A percentile compares a stretch with the other conserved stretches of the same genome.
Conservation (phyloP, 2,113 vertebrate species). For the Bothrops jararaca region DNA sequence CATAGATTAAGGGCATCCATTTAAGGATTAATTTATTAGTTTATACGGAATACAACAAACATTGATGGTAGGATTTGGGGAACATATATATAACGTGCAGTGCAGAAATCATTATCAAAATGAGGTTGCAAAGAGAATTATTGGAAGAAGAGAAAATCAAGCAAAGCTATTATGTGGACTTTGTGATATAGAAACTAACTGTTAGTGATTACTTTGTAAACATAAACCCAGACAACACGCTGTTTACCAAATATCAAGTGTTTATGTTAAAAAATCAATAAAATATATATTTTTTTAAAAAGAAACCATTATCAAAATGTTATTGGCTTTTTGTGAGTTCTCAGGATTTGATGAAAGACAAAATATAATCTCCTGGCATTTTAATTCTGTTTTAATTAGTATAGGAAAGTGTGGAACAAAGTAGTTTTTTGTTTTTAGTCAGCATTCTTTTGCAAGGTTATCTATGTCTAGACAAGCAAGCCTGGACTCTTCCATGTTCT, state of each 20-base stretch:
- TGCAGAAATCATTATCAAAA: not conserved
- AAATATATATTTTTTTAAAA: no score
- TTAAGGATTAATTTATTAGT: slow-evolving; percentile 16
- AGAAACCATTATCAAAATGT: not conserved
- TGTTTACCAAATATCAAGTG: no score
- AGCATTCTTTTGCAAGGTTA: not conserved
- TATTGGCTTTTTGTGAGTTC: not conserved
- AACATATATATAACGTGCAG: not conserved
- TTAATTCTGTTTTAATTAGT: not conserved
- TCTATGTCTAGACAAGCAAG: not conserved
- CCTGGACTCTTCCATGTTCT: not conserved
- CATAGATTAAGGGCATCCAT: slow-evolving; percentile 32
- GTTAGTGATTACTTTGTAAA: no score
- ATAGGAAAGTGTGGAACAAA: not conserved
- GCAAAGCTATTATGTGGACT: no score
- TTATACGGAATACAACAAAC: not conserved
- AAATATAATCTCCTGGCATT: not conserved
- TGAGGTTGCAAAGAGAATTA: not conserved
- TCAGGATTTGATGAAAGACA: not conserved
- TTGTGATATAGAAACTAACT: no score
- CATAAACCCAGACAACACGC: no score
- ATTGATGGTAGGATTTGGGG: not conserved
- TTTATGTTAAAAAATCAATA: no score
- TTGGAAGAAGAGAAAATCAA: no score
- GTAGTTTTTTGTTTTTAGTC: not conserved